Conservation (phyloP, 2,797 vertebrate genomes). For the Megaceryle alcyon region DNA sequence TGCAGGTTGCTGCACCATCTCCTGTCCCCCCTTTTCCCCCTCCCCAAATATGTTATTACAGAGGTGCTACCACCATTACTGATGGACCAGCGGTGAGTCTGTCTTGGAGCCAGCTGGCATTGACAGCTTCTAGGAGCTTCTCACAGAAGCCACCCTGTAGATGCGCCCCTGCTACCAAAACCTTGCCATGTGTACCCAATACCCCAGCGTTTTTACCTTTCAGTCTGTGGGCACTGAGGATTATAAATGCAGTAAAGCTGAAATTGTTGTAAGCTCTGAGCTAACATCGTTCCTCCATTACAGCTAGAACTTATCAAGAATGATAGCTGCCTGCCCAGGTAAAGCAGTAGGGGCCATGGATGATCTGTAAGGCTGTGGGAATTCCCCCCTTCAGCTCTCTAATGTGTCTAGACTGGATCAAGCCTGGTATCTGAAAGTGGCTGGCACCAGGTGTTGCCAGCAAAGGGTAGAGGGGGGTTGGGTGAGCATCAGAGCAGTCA, state of each 20-base stretch:
- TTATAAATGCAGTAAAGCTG: not conserved
- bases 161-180: not conserved
- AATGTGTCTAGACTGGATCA: not conserved
- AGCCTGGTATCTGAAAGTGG: not conserved
- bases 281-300: not conserved
- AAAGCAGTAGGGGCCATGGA: not conserved
- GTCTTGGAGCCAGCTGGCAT: not conserved
- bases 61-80: not conserved
- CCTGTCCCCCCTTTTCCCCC: not conserved
- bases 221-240: not conserved
- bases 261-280: not conserved
- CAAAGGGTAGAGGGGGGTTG: not conserved
- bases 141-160: not conserved
- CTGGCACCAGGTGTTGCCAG: not conserved
- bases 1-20: not conserved
- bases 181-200: not conserved
- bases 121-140: not conserved
- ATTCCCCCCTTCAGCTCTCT: not conserved
- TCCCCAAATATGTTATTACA: not conserved
- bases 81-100: not conserved
- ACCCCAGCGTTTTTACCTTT: not conserved
- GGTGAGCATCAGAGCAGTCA: rapidly evolving
- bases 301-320: not conserved
- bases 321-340: not conserved
- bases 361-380: not conserved